Evolutionary conservation across 35 echinoderm and acorn worm species (phyloP).

Genomic region (Heliocidaris erythrogramma): DNA sequence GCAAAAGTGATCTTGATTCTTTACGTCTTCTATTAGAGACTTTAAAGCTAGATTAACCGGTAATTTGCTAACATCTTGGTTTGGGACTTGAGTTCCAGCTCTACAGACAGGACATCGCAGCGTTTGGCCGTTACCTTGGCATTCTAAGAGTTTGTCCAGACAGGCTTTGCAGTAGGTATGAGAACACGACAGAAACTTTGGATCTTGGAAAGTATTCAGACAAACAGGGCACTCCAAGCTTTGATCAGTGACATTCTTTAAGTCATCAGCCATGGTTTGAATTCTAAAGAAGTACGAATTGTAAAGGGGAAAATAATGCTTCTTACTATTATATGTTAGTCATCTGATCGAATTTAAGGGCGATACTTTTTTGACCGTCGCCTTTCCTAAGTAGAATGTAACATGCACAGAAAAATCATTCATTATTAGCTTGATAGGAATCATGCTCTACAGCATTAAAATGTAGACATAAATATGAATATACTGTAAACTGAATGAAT

Average conservation of each 20-base stretch:
- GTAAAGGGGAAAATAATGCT: no score
- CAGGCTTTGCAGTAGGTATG: conserved; percentile 26
- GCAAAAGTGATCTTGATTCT: neutral
- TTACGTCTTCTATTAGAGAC: neutral
- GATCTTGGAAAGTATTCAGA: neutral
- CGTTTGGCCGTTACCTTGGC: neutral
- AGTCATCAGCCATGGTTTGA: neutral
- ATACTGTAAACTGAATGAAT: no score
- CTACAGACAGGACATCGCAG: conserved; percentile 14
- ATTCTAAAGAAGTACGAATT: neutral
- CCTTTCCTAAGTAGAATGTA: no score
- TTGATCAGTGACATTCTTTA: neutral
- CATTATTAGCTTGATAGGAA: no score
- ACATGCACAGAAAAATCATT: no score
- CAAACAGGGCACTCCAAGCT: conserved; percentile 9
- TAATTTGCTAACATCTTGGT: neutral
- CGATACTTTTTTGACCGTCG: no score
- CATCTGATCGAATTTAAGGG: no score
- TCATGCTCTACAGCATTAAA: no score
- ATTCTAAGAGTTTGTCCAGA: neutral
- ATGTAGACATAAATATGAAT: no score
- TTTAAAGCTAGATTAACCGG: neutral
- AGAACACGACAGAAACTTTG: neutral
- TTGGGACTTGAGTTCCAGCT: neutral
- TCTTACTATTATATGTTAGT: no score